phyloP scores from a whole-genome alignment of 1,140 invertebrate genomes.

The Drosophila carrolli region DNA sequence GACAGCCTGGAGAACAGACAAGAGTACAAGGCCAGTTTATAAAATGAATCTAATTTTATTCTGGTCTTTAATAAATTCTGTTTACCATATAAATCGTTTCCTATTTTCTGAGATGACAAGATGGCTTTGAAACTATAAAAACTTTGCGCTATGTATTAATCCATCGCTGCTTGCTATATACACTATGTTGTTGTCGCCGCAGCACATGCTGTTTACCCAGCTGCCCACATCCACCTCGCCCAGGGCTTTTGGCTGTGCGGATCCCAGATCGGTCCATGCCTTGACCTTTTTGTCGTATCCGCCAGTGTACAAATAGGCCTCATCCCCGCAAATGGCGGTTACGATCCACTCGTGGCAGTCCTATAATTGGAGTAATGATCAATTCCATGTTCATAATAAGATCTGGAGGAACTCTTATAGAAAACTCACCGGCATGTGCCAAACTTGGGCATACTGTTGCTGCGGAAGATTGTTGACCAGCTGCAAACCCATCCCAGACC shows the following conservation, averaged over 20 bases:
- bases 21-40: slow-evolving; percentile 21
- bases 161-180: slow-evolving; percentile 75
- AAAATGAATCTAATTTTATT: neutral
- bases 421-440: slow-evolving; percentile 62
- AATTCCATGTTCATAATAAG: neutral
- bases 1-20: slow-evolving; percentile 61
- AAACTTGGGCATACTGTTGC: slow-evolving; percentile 56
- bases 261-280: slow-evolving; percentile 68
- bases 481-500: slow-evolving; percentile 74
- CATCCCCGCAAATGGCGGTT: slow-evolving; percentile 73
- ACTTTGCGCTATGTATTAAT: slow-evolving; percentile 64
- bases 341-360: slow-evolving; percentile 79
- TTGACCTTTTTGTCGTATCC: slow-evolving; percentile 83
- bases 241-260: slow-evolving; percentile 40
- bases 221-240: slow-evolving; percentile 72
- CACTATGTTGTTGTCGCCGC: slow-evolving; percentile 61
- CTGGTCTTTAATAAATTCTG: slow-evolving; percentile 15
- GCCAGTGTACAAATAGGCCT: slow-evolving; percentile 63
- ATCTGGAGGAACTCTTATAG: neutral
- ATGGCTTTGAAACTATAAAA: slow-evolving; percentile 35
- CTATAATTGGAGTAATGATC: slow-evolving; percentile 23
- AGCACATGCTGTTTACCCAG: slow-evolving; percentile 71
- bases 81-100: neutral
- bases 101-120: slow-evolving; percentile 5
- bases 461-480: slow-evolving; percentile 64